A percentile compares a stretch with the other conserved stretches of the same genome.
Conservation (phyloP, 2,797 vertebrate genomes). For the Falco cherrug region DNA sequence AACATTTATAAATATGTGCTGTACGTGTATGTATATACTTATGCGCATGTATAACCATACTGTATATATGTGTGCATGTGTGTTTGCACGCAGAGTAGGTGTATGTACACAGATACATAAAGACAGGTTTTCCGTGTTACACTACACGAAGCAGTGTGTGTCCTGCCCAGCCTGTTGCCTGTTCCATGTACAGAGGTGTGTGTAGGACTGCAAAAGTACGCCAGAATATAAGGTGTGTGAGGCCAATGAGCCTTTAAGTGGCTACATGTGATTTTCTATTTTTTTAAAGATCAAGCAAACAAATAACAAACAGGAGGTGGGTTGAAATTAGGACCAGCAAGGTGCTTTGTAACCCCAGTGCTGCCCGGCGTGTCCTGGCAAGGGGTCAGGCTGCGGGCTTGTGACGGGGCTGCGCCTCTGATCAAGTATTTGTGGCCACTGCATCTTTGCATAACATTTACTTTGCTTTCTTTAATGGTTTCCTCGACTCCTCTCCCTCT, state of each 20-base stretch:
- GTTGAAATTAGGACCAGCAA: not conserved
- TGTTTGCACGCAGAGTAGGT: not conserved
- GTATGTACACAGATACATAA: not conserved
- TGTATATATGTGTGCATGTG: accelerated
- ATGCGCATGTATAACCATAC: not conserved
- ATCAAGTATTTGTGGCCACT: constrained; percentile 82
- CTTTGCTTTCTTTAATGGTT: constrained; percentile 70
- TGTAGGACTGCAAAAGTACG: not conserved
- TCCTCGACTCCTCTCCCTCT: not conserved
- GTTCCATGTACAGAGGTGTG: not conserved
- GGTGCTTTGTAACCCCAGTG: constrained; percentile 5
- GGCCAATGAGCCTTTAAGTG: not conserved
- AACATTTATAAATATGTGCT: not conserved
- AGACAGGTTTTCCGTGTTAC: accelerated
- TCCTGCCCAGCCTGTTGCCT: not conserved
- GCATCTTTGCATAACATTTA: constrained; percentile 78
- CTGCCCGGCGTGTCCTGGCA: constrained; percentile 63
- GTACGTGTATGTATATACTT: no score
- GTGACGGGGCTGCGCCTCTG: constrained; percentile 65
- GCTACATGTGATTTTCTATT: not conserved
- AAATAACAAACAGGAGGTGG: not conserved
- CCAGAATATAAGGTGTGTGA: not conserved
- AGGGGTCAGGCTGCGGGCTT: constrained; percentile 74
- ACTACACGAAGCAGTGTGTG: not conserved
- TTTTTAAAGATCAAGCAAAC: not conserved